Evolutionary conservation across 30 jellyfish, hydroid and myxozoan genomes (phyloP).

Genomic region (Aurelia coerulea): DNA sequence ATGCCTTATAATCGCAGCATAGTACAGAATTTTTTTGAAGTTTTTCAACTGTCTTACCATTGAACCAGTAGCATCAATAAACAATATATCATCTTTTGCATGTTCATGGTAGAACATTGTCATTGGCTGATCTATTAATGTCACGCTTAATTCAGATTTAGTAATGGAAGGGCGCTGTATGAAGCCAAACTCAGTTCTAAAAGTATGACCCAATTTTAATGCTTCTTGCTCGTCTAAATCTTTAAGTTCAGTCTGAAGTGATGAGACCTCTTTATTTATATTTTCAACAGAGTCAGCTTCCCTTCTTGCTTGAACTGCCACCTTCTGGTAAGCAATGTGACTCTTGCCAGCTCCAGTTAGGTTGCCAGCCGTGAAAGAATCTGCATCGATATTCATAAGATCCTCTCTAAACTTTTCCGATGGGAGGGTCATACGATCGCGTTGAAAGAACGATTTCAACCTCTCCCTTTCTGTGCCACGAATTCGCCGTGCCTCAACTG

Average conservation of each 20-base stretch:
- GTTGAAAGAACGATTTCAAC: too few species aligned
- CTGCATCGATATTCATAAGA: too few species aligned
- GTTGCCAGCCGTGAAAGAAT: too few species aligned
- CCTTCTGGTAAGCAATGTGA: constrained; percentile 33
- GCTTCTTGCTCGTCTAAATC: not conserved
- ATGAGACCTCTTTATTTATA: not conserved
- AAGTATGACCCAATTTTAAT: not conserved
- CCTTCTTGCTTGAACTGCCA: constrained; percentile 8
- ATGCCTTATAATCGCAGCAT: constrained; percentile 1
- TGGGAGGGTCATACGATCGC: too few species aligned
- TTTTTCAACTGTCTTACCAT: constrained; percentile 3
- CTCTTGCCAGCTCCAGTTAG: too few species aligned
- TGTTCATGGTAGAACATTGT: constrained; percentile 13
- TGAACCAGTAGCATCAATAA: constrained; percentile 20
- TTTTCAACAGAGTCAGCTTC: constrained; percentile 10
- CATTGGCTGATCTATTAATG: constrained; percentile 21
- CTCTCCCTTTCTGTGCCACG: too few species aligned
- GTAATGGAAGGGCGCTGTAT: constrained; percentile 6
- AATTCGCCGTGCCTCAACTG: too few species aligned
- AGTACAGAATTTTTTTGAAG: not conserved
- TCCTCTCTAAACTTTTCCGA: too few species aligned
- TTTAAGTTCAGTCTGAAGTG: not conserved
- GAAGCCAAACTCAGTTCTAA: constrained; percentile 29
- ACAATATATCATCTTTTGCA: constrained; percentile 12
- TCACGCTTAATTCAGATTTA: not conserved